Base-by-base conservation (phyloP, 2,113 vertebrate genomes). In the Brachirus orientalis region DNA sequence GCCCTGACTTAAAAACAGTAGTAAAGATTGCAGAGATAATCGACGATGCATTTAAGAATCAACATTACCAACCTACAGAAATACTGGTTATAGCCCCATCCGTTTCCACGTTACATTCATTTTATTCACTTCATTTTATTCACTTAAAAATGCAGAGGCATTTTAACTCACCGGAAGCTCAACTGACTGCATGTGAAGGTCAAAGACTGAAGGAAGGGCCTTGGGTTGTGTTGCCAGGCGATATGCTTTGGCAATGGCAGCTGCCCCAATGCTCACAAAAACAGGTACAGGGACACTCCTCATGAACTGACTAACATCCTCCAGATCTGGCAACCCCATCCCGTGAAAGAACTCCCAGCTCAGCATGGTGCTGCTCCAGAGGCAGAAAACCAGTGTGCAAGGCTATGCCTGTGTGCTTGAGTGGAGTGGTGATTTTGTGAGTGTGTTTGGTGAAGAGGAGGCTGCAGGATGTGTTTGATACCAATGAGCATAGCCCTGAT, bases 171-270 rank as follows among this genome's bases (percentile, higher is more conserved):
- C 96, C 89, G 93, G 83, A 19, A 96, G 55, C 87, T 97, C 95
- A 48, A 95, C 85, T 0, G 97, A 99, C 79, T 99, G 97, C 95
- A 94, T 94, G 45, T 82, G 54, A 48, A 97, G 90, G 78, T 98
- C 93, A 11, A 95, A 98, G 36, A 94, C 87, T 0, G 93, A 92
- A 19, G 95, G 95, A 54, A 95, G 83, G 47, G 95, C 89, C 66
- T 91, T 95, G 0, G 96, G 95, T 52, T 95, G 93, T 0, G 94
- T 96, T 17, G 95, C 94, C 28, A 96, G 95, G 94, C 95, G 97
- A 88, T 95, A 97, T 2, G 95, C 95, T 0, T 95, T 95, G 6
- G 95, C 91, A 0, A 95, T 95, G 0, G 95, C 95, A 1, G 96
- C 93, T 0, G 95, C 95, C 0, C 96, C 96, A 0, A 97, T 87